Conservation (phyloP, 2,797 vertebrate species). For the Parauchenoglanis punctatus region DNA sequence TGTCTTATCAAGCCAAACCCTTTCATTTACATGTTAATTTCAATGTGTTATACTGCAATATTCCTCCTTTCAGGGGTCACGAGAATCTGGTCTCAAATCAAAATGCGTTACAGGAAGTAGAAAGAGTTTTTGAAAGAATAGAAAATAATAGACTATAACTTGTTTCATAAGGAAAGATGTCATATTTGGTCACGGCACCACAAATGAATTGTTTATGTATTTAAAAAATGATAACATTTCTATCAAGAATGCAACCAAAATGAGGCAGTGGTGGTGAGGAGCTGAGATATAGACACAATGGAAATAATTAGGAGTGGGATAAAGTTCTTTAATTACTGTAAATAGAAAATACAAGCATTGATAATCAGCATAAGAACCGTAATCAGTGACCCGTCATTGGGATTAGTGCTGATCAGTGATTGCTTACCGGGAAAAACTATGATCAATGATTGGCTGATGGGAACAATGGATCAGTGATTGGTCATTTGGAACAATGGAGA, state of each 20-base stretch:
- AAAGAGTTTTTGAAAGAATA: not conserved
- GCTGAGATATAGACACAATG: no score
- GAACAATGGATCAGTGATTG: not conserved
- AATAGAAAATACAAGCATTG: not conserved
- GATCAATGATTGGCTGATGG: not conserved
- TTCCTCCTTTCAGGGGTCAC: not conserved
- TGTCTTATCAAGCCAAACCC: not conserved
- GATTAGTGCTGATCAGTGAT: not conserved
- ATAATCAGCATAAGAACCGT: not conserved
- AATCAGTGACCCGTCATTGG: not conserved
- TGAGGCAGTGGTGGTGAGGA: not conserved
- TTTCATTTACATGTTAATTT: not conserved
- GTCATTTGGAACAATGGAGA: not conserved
- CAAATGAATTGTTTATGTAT: not conserved
- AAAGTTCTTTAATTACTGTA: not conserved
- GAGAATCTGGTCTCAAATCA: not conserved
- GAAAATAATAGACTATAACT: not conserved
- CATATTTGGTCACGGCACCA: not conserved
- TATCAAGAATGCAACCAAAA: not conserved
- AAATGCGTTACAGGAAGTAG: not conserved
- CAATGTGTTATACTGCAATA: not conserved
- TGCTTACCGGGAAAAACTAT: not conserved
- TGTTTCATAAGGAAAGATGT: not conserved
- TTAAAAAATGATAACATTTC: not conserved
- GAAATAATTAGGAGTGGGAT: not conserved